Evolutionary conservation across 2,113 vertebrate genomes (phyloP), one percentile per base, ranked within the genome.

Genomic region (Tetrao urogallus): DNA sequence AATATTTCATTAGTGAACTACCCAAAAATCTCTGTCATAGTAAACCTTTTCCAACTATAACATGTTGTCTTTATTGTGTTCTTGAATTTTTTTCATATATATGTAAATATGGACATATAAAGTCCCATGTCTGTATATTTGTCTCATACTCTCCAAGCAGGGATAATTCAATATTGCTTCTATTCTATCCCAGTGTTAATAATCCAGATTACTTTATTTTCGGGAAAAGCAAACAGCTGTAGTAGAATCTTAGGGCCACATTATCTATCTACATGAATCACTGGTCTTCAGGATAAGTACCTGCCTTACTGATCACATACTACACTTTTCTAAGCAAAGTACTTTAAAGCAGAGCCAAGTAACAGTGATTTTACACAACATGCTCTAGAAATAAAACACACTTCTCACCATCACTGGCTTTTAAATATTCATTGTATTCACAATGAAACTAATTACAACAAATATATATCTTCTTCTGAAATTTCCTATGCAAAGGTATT

Each of bases 301-400:
- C 0, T 1, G 2, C 7, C 10, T 38, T 12, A 70, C 36, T 12
- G 7, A 74, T 54, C 6, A 66, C 2, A 30, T 10, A 69, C 66
- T 67, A 58, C 2, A 45, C 5, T 58, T 70, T 22, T 36, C 61
- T 11, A 36, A 10, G 13, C 15, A 89, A 80, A 22, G 36, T 78
- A 61, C n/a, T 18, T 57, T 61, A 24, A 74, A 58, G 43, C 3
- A 47, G 4, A 38, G 61, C 0, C 13, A 76, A 76, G 10, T n/a
- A 65, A 74, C 16, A 81, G 40, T 1, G 17, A n/a, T 45, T 81
- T 74, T 36, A 0, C 0, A 27, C 0, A 27, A 38, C 56, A 36
- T 34, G 3, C n/a, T 90, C 85, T 58, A 32, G 54, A 67, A 67
- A 83, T 34, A 38, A 70, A 57, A 66, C 0, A 1, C 22, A 82